Conservation (phyloP, 2,888 invertebrate genomes). For the Philonicus albiceps region DNA sequence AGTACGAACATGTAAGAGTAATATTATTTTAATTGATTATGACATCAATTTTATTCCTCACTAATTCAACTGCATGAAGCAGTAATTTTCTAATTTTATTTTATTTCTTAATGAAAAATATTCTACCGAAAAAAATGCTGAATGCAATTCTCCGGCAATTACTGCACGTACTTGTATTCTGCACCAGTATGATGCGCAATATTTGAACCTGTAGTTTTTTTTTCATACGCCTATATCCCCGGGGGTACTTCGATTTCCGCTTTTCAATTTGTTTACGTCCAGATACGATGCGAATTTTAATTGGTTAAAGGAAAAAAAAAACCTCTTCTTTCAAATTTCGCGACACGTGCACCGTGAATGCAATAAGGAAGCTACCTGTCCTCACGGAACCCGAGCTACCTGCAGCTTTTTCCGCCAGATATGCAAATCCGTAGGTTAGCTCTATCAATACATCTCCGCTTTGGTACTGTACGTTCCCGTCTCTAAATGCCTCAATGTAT, state of each 20-base stretch:
- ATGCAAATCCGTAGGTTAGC: slow-evolving; percentile 43
- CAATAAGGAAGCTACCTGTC: slow-evolving; percentile 18
- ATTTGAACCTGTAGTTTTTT: neutral
- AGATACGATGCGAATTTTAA: slow-evolving; percentile 46
- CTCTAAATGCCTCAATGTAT: slow-evolving; percentile 31
- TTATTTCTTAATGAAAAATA: neutral
- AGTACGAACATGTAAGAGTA: no score
- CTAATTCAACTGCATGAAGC: no score
- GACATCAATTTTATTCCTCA: no score
- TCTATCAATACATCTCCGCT: slow-evolving; percentile 40
- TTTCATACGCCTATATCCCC: neutral
- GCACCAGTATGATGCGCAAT: neutral
- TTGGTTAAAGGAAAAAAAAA: slow-evolving; percentile 29
- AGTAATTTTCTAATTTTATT: no score
- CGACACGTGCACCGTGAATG: slow-evolving; percentile 15
- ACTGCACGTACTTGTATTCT: neutral
- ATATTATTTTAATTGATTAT: no score
- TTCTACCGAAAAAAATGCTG: neutral
- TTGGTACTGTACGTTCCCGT: slow-evolving; percentile 20
- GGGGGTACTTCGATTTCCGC: neutral
- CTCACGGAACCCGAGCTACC: neutral
- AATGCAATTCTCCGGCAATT: neutral
- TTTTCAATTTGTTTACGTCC: slow-evolving; percentile 46
- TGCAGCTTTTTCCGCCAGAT: slow-evolving; percentile 4
- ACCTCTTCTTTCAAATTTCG: neutral